Evolutionary conservation across 2,797 vertebrate genomes (phyloP).

Genomic region (Mionectes olivaceus): DNA sequence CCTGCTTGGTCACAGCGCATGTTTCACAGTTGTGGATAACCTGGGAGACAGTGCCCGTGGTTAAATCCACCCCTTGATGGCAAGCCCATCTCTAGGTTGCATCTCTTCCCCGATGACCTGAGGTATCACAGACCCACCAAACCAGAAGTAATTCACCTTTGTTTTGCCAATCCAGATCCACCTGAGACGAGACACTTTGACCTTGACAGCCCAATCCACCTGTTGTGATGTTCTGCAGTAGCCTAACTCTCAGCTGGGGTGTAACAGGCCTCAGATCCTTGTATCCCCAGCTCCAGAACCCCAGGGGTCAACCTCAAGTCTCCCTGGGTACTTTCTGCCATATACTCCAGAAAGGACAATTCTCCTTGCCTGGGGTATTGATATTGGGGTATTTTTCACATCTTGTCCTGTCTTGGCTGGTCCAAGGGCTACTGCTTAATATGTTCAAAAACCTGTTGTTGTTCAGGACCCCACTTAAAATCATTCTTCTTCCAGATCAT

Average conservation of each 20-base stretch:
- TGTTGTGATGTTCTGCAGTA: not conserved
- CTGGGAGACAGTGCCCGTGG: not conserved
- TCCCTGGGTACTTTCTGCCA: not conserved
- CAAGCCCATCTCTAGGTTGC: not conserved
- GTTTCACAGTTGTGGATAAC: not conserved
- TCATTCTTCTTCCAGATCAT: too few species aligned
- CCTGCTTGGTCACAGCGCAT: not conserved
- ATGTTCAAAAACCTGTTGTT: too few species aligned
- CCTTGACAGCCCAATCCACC: not conserved
- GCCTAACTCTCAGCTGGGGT: not conserved
- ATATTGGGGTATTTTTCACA: too few species aligned
- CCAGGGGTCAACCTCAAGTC: not conserved
- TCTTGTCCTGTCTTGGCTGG: too few species aligned
- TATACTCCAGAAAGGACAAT: not conserved
- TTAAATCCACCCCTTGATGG: not conserved
- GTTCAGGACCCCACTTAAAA: too few species aligned
- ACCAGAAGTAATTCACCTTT: not conserved
- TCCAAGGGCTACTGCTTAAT: too few species aligned
- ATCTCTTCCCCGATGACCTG: not conserved
- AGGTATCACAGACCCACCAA: not conserved
- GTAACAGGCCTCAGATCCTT: not conserved
- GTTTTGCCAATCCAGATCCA: not conserved
- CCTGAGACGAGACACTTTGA: not conserved
- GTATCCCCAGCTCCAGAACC: not conserved
- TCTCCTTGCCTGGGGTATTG: not conserved